Percentiles rank a stretch among this genome's conserved stretches.
These are phyloP conservation scores for Melitaea athalia DNA, from an alignment of 2,888 invertebrate genomes.

Conservation along the genomic window DNA sequence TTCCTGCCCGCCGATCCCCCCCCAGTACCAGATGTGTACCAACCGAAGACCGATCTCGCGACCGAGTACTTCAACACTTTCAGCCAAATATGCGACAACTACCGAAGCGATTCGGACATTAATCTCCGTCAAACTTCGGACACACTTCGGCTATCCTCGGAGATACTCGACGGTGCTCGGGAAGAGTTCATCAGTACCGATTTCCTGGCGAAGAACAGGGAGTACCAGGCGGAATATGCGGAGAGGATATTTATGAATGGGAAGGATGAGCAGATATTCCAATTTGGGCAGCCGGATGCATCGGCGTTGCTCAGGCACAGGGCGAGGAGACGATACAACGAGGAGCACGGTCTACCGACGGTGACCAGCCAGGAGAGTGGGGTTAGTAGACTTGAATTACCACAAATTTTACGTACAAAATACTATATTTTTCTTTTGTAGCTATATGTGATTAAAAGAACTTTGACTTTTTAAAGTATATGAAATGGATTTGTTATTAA, in stretches of 20 bases:
- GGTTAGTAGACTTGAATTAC: conserved; percentile 62
- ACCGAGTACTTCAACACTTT: conserved; percentile 76
- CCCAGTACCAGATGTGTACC: conserved; percentile 73
- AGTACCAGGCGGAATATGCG: conserved; percentile 51
- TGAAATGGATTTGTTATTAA: too few relatives aligned
- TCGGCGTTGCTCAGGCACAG: conserved; percentile 79
- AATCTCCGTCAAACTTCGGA: conserved; percentile 72
- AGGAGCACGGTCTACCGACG: conserved; percentile 71
- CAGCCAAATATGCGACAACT: conserved; percentile 74
- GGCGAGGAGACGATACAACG: conserved; percentile 71
- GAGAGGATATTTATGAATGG: conserved; percentile 69
- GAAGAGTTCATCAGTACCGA: conserved; percentile 54
- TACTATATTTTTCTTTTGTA: neutral
- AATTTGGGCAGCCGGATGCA: conserved; percentile 84
- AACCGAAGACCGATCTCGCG: conserved; percentile 67
- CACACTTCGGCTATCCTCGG: conserved; percentile 65
- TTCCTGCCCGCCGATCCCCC: conserved; percentile 83
- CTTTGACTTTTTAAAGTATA: too few relatives aligned
- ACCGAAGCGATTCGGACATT: conserved; percentile 63
- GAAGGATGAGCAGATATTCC: conserved; percentile 71
- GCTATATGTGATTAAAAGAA: too few relatives aligned
- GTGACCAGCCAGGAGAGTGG: conserved; percentile 79
- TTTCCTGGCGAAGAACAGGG: conserved; percentile 37
- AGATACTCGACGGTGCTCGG: conserved; percentile 57
- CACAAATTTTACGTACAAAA: too few relatives aligned